A percentile compares a stretch with the other conserved stretches of the same genome.
These are phyloP conservation scores for Mythimna loreyi DNA, from an alignment of 2,888 invertebrate species.

Conservation along the genomic window DNA sequence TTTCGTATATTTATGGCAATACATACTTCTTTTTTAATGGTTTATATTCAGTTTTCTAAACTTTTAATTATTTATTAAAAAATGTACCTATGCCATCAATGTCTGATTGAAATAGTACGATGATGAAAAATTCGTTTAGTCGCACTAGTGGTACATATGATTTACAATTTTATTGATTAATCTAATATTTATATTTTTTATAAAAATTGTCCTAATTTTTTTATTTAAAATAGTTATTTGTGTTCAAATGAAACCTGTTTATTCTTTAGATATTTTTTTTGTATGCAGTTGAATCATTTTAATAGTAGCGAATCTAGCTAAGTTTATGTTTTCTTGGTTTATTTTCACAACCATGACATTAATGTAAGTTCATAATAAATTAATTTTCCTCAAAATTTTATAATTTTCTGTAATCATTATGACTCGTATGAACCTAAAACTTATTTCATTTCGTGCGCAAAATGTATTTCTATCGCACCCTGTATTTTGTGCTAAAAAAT, in stretches of 20 bases:
- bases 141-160: not conserved
- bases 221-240: constrained; percentile 5
- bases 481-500: constrained; percentile 36
- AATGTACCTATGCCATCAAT: not conserved
- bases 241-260: constrained; percentile 10
- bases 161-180: not conserved
- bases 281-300: constrained; percentile 16
- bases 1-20: constrained; percentile 9
- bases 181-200: not conserved
- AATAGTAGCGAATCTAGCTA: constrained; percentile 5
- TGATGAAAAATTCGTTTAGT: not conserved
- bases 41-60: constrained; percentile 23
- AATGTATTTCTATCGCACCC: constrained; percentile 31
- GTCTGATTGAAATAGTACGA: not conserved
- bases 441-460: constrained; percentile 24
- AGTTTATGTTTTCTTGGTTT: constrained; percentile 33
- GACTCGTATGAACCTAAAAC: constrained; percentile 12
- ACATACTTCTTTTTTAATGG: constrained; percentile 19
- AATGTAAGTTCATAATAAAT: constrained; percentile 48
- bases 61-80: constrained; percentile 22
- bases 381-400: constrained; percentile 30
- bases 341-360: constrained; percentile 70
- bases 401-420: constrained; percentile 17
- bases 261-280: constrained; percentile 15
- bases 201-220: not conserved